Base-by-base conservation (phyloP, 2,113 vertebrate species). In the Calypte anna region DNA sequence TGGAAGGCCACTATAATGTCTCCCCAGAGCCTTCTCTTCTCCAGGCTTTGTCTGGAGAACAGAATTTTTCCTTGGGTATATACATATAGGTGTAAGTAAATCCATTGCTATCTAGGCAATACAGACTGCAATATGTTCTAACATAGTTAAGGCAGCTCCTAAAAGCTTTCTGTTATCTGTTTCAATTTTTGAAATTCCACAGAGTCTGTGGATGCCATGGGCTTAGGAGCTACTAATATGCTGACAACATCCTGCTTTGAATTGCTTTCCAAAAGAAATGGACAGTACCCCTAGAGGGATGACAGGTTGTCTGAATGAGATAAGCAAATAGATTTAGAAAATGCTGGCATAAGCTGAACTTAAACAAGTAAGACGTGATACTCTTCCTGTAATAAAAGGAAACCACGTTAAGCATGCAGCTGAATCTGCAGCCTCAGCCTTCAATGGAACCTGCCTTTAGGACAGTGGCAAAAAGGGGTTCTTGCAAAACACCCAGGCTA, bases 271-370 rank as follows among this genome's bases (percentile, higher is more conserved):
- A 72, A 78, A 77, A 91, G 73, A 74, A 92, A 86, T 15, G 80
- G 74, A 68, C 83, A 88, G 83, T 92, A 92, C 77, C 91, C 93
- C 96, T 92, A 67, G 91, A 82, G 96, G 73, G 92, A 72, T 83
- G 88, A 92, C 94, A 96, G 95, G 92, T 94, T 96, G 94, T 86
- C 88, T 72, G 88, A 81, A 91, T 96, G 96, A 95, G 95, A 96
- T 95, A 96, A 96, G 92, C 76, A 93, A 93, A 91, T 93, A 78
- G 91, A 95, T 95, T 92, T 94, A 95, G 94, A 96, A 96, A 96
- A 79, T 90, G 94, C 94, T 96, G 94, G 76, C 76, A 90, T 93
- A 88, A 90, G 95, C 88, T 59, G 79, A 62, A 78, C 2, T 96
- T 81, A 63, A 85, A 59, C 43, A 87, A 68, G 61, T 50, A 55